Percentiles rank a stretch among this genome's conserved stretches.
These are phyloP conservation scores for Drosophila seguyi DNA, from an alignment of 1,140 invertebrate species.

Conservation along the genomic window DNA sequence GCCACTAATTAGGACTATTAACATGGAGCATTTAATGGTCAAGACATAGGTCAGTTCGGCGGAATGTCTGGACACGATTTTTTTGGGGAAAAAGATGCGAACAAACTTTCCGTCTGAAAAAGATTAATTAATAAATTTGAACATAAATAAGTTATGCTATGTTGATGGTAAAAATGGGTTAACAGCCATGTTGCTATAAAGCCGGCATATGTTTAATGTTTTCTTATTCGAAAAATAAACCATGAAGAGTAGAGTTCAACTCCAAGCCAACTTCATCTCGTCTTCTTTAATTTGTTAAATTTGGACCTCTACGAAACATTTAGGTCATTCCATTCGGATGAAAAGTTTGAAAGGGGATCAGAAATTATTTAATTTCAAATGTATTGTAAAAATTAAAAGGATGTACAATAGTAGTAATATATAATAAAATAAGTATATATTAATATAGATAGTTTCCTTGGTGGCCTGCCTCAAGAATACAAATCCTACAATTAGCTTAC, in stretches of 20 bases:
- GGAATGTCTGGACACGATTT: conserved; percentile 39
- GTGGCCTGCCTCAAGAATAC: neutral
- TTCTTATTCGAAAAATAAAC: neutral
- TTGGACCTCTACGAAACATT: too few relatives aligned
- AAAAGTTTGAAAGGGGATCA: neutral
- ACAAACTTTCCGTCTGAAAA: conserved; percentile 23
- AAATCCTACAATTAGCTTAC: neutral
- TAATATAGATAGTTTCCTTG: neutral
- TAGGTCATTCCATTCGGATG: neutral
- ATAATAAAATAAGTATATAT: neutral
- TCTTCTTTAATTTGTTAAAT: neutral
- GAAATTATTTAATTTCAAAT: neutral
- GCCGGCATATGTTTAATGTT: too few relatives aligned
- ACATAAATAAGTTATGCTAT: neutral
- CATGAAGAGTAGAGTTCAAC: neutral
- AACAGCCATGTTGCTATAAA: neutral
- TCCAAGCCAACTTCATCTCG: neutral
- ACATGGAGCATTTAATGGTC: conserved; percentile 12
- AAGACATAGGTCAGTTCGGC: conserved; percentile 51
- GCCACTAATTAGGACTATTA: conserved; percentile 47
- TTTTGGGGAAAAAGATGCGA: neutral
- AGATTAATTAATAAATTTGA: neutral
- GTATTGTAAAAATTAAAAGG: neutral
- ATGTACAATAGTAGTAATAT: neutral
- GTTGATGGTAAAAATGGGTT: neutral